A percentile compares a stretch with the other conserved stretches of the same genome.
phyloP scores from a whole-genome alignment of 2,797 vertebrate species.

The Catharus ustulatus region DNA sequence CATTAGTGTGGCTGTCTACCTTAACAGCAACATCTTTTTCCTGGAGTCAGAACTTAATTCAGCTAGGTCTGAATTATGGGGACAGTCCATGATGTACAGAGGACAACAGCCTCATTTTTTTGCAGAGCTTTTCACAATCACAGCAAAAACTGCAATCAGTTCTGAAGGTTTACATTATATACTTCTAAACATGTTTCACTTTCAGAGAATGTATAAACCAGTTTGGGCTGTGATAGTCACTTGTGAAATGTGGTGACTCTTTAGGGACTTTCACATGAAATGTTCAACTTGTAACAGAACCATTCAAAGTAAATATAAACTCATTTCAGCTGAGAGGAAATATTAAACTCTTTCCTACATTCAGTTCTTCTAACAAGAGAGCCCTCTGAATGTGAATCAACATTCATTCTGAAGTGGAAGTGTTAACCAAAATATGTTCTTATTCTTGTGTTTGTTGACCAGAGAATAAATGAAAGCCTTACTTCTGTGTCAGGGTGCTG shows the following conservation, averaged over 20 bases:
- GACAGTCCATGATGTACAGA: neutral
- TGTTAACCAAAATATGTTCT: neutral
- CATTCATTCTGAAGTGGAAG: neutral
- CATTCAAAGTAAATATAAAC: neutral
- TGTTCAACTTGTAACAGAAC: neutral
- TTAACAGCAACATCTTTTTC: neutral
- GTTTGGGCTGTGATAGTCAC: neutral
- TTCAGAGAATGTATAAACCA: neutral
- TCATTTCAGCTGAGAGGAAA: neutral
- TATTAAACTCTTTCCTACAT: neutral
- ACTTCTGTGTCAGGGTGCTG: neutral
- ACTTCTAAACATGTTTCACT: fast-evolving
- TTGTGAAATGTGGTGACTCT: neutral
- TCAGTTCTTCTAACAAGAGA: neutral
- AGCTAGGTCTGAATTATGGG: neutral
- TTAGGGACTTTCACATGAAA: neutral
- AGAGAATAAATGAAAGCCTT: neutral
- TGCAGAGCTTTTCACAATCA: neutral
- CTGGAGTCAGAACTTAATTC: neutral
- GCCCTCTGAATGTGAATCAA: neutral
- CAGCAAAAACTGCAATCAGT: neutral
- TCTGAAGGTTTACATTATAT: neutral
- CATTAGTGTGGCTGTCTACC: neutral
- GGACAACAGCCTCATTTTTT: neutral
- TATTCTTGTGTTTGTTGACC: neutral